Evolutionary conservation across 2,797 vertebrate genomes (phyloP).

Genomic region (Vespertilio murinus): DNA sequence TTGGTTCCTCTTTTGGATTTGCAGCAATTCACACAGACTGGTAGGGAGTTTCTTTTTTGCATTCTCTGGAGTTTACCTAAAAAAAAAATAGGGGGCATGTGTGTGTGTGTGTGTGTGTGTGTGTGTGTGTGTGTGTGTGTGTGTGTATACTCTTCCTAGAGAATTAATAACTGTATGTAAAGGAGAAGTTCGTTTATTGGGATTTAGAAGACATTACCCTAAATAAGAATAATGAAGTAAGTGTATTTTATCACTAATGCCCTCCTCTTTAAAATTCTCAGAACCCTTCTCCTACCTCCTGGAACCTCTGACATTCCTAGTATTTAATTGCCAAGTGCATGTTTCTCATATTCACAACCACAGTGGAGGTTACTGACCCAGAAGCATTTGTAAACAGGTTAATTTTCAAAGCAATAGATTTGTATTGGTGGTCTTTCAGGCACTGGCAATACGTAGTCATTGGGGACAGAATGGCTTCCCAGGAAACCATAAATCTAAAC

Average conservation of each 20-base stretch:
- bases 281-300: background rate
- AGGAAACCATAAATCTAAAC: background rate
- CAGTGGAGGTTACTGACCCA: background rate
- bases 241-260: background rate
- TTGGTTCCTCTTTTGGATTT: background rate
- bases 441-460: background rate
- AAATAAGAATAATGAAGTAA: slow-evolving; percentile 7
- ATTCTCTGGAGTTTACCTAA: background rate
- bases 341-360: background rate
- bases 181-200: background rate
- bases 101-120: background rate
- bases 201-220: background rate
- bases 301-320: background rate
- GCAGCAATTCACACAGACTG: background rate
- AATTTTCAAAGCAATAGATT: slow-evolving; percentile 9
- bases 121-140: background rate
- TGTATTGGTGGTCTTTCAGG: background rate
- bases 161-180: background rate
- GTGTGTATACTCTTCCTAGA: background rate
- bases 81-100: background rate
- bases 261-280: background rate
- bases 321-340: background rate
- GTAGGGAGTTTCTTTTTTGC: background rate
- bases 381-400: background rate
- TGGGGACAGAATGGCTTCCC: background rate